Percentiles rank a stretch among this genome's conserved stretches.
phyloP scores from a whole-genome alignment of 2,888 invertebrate species.

The Nasonia oneida region DNA sequence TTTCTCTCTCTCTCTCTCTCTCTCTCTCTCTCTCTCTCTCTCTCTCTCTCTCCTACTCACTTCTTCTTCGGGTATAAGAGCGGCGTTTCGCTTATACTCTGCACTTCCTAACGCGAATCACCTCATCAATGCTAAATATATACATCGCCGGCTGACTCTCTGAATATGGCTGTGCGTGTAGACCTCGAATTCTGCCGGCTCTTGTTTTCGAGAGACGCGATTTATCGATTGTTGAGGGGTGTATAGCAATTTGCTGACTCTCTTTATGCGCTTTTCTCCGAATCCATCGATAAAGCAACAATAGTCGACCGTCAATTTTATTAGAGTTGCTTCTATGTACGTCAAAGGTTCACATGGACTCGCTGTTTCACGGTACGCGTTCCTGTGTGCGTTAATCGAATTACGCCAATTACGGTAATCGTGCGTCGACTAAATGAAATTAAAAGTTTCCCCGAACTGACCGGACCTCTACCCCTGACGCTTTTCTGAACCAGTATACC shows the following conservation, averaged over 20 bases:
- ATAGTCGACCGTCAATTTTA: no score
- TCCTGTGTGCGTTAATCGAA: no score
- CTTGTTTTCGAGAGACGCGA: background rate
- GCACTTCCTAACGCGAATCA: slow-evolving; percentile 3
- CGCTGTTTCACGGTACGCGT: no score
- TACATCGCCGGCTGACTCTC: background rate
- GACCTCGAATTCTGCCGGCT: background rate
- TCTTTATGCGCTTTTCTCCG: background rate
- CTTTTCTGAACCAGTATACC: no score
- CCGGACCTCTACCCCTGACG: no score
- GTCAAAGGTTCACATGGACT: no score
- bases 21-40: background rate
- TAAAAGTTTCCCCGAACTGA: no score
- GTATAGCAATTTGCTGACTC: background rate
- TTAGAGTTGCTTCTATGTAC: no score
- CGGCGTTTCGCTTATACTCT: slow-evolving; percentile 26
- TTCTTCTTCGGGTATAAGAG: slow-evolving; percentile 32
- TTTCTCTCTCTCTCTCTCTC: background rate
- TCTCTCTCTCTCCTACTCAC: background rate
- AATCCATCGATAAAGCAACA: no score
- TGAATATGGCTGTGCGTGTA: background rate
- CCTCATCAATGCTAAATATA: slow-evolving; percentile 37
- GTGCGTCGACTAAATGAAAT: no score
- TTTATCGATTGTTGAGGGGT: background rate
- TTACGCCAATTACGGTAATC: no score